phyloP scores from a whole-genome alignment of 2,888 invertebrate genomes.

The Meloe dianella region DNA sequence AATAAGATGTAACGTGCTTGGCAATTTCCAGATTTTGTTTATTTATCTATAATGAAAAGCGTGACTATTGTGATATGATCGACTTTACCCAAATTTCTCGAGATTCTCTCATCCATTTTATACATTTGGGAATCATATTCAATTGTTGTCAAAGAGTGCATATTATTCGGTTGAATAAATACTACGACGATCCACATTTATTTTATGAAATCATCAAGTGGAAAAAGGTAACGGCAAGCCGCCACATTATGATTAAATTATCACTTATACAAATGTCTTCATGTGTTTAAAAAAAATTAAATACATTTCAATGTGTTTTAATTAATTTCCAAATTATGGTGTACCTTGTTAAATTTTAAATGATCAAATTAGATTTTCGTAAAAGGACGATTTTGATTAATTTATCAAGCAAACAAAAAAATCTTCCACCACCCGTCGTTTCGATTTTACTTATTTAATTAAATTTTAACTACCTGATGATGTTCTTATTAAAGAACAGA shows the following conservation, averaged over 20 bases:
- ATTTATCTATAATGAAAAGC: constrained; percentile 3
- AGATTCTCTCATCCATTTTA: too few relatives aligned
- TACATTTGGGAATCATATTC: neutral
- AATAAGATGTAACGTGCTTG: neutral
- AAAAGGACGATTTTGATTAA: neutral
- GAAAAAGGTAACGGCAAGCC: neutral
- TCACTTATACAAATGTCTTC: neutral
- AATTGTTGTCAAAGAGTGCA: constrained; percentile 3
- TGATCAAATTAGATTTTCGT: neutral
- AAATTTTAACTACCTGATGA: constrained; percentile 8
- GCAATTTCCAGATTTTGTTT: neutral
- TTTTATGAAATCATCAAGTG: neutral
- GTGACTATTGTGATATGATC: neutral
- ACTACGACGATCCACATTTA: neutral
- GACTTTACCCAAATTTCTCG: neutral
- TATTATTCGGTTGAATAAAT: neutral
- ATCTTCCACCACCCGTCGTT: neutral
- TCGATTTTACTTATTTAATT: neutral
- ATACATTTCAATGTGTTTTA: too few relatives aligned
- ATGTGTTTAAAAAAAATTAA: too few relatives aligned
- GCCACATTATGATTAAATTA: neutral
- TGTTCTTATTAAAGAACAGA: neutral
- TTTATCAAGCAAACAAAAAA: neutral
- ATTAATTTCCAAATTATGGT: neutral
- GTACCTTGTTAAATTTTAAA: neutral